Base-by-base conservation (phyloP, 2,113 vertebrate genomes). In the Centropus bengalensis region DNA sequence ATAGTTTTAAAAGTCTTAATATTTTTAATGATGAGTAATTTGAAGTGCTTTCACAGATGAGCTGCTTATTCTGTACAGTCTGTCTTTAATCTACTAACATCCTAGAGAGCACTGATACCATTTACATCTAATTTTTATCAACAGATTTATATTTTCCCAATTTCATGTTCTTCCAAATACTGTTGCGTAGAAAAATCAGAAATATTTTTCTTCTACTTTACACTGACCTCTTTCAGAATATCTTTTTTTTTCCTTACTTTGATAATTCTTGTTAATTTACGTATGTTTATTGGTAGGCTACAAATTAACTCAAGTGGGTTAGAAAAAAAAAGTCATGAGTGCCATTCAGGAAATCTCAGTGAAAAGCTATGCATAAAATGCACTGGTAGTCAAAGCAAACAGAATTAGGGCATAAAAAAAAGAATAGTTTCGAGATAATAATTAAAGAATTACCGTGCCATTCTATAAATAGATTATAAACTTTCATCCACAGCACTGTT, bases 311-410 rank as follows among this genome's bases (percentile, higher is more conserved):
- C 17, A 75, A 64, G 18, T 21, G 13, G 10, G 45, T 33, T 30
- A 44, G 12, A 19, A 30, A 56, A 54, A 56, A 14, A 55, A 8
- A 30, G 8, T 40, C 8, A 13, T 8, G 15, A 62, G 7, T 44
- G 18, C 3, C 47, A 24, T 71, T 59, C 82, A 5, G 21, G 23
- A 45, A 47, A 82, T 2, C 9, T 96, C 66, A 71, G 14, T 49
- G 49, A n/a, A 89, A 95, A 85, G 3, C 13, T 95, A 38, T 82
- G 56, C 28, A 70, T 83, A 63, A 87, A 86, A 84, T 12, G 7
- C 36, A 45, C 14, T 42, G 21, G 62, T 93, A 75, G 93, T 95
- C 82, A 93, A 95, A 91, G 21, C 47, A 94, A 91, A 87, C 27
- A 66, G 62, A 38, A 64, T 58, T 66, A 68, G 24, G 79, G 7